A percentile compares a stretch with the other conserved stretches of the same genome.
These are phyloP conservation scores for Araneus ventricosus DNA, from an alignment of 1,140 invertebrate genomes.

Conservation along the genomic window DNA sequence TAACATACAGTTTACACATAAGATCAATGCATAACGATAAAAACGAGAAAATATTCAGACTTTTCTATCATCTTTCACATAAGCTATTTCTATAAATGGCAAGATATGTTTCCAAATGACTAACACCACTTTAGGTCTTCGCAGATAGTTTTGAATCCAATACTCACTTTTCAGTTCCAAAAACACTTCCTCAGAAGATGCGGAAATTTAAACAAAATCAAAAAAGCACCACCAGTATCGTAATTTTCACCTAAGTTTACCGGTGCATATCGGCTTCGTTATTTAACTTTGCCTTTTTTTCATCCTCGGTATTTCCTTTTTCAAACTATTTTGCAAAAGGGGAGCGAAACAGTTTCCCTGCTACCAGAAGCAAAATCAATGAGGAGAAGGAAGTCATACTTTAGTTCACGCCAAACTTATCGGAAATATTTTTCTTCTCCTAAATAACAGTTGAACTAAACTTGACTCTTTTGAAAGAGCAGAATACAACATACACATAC, in stretches of 20 bases:
- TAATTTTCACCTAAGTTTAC: slow-evolving; percentile 51
- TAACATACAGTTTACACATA: too few species aligned
- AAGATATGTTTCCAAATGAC: not conserved
- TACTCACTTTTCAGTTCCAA: slow-evolving; percentile 40
- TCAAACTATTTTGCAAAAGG: not conserved
- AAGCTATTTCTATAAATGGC: not conserved
- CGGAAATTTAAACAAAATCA: slow-evolving; percentile 34
- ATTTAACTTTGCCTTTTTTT: slow-evolving; percentile 9
- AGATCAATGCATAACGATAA: too few species aligned
- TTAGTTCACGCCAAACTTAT: slow-evolving; percentile 58
- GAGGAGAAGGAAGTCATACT: slow-evolving; percentile 55
- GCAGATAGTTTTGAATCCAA: not conserved
- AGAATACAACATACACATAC: not conserved
- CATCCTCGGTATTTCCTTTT: not conserved
- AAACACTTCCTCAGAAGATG: slow-evolving; percentile 21
- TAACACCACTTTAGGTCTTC: not conserved
- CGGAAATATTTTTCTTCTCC: slow-evolving; percentile 59
- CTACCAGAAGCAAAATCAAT: slow-evolving; percentile 46
- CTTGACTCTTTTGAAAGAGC: slow-evolving; percentile 45
- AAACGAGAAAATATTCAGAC: not conserved
- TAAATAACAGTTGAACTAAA: slow-evolving; percentile 60
- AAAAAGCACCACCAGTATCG: slow-evolving; percentile 39
- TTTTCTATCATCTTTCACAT: not conserved
- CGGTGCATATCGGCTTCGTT: slow-evolving; percentile 46
- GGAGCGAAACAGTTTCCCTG: not conserved